phyloP scores from a whole-genome alignment of 2,888 invertebrate genomes.

The Chaetoderma sp. region DNA sequence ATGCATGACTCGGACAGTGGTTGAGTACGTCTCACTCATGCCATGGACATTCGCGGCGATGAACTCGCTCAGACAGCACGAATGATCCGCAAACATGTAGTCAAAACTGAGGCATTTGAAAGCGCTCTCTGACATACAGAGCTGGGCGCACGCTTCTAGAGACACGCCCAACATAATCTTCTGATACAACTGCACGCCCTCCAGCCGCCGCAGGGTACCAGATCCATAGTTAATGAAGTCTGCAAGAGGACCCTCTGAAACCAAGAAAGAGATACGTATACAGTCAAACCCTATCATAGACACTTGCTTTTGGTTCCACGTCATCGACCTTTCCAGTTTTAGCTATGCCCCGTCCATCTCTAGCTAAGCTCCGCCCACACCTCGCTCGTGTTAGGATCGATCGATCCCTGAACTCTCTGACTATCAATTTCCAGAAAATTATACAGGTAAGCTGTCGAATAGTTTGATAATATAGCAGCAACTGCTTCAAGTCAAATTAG shows the following conservation, averaged over 20 bases:
- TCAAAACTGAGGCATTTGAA: conserved; percentile 64
- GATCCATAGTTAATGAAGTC: conserved; percentile 63
- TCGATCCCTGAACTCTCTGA: too few relatives aligned
- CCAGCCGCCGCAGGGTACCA: conserved; percentile 54
- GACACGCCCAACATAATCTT: conserved; percentile 56
- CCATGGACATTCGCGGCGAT: conserved; percentile 62
- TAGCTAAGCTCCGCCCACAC: too few relatives aligned
- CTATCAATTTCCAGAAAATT: too few relatives aligned
- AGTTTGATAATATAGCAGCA: too few relatives aligned
- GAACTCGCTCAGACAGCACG: conserved; percentile 62
- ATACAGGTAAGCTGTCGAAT: too few relatives aligned
- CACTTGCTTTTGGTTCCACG: too few relatives aligned
- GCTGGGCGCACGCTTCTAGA: conserved; percentile 60
- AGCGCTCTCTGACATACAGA: conserved; percentile 57
- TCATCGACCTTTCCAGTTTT: too few relatives aligned
- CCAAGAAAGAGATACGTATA: not conserved
- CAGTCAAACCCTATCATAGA: too few relatives aligned
- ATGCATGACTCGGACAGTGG: conserved; percentile 53
- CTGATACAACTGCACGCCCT: conserved; percentile 56
- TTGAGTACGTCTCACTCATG: conserved; percentile 43
- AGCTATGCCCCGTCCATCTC: too few relatives aligned
- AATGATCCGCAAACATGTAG: conserved; percentile 54
- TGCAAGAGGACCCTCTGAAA: conserved; percentile 57
- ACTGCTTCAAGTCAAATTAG: too few relatives aligned
- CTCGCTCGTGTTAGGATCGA: too few relatives aligned